A percentile compares a stretch with the other conserved stretches of the same genome.
phyloP scores from a whole-genome alignment of 2,888 invertebrate genomes.

The Auanema sp. region DNA sequence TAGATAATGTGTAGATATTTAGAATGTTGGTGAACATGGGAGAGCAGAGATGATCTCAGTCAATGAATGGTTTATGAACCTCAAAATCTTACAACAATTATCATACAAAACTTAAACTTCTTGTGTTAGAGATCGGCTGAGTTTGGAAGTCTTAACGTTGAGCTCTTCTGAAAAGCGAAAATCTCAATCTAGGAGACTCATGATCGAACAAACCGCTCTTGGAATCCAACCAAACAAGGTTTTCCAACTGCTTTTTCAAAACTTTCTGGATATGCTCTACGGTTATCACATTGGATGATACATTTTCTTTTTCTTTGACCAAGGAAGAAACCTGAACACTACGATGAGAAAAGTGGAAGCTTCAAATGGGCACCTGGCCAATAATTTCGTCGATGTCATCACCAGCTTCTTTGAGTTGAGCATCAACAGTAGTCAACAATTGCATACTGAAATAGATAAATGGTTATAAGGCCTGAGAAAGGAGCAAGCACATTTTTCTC shows the following conservation, averaged over 20 bases:
- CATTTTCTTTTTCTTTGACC: slow-evolving; percentile 15
- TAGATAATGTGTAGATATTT: too few relatives aligned
- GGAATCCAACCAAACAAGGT: slow-evolving; percentile 39
- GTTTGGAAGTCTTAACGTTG: too few relatives aligned
- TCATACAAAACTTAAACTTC: too few relatives aligned
- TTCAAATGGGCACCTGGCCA: slow-evolving; percentile 25
- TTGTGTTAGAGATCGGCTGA: too few relatives aligned
- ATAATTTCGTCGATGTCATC: slow-evolving; percentile 42
- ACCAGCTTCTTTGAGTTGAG: slow-evolving; percentile 44
- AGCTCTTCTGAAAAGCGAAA: too few relatives aligned
- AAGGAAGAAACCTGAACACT: slow-evolving; percentile 22
- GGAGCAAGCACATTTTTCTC: slow-evolving; percentile 30
- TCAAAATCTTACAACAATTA: too few relatives aligned
- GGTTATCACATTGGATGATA: slow-evolving; percentile 11
- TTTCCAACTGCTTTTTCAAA: slow-evolving; percentile 45
- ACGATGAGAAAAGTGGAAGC: background rate
- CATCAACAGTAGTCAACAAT: slow-evolving; percentile 38
- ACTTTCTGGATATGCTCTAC: slow-evolving; percentile 45
- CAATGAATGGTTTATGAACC: too few relatives aligned
- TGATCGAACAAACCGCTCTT: slow-evolving; percentile 30
- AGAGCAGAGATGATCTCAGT: too few relatives aligned
- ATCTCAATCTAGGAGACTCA: background rate
- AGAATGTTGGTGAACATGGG: too few relatives aligned
- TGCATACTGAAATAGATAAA: slow-evolving; percentile 32
- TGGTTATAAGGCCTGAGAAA: background rate